Conservation (phyloP, 37 sponge, comb jelly and placozoan genomes). For the Amphimedon queenslandica region DNA sequence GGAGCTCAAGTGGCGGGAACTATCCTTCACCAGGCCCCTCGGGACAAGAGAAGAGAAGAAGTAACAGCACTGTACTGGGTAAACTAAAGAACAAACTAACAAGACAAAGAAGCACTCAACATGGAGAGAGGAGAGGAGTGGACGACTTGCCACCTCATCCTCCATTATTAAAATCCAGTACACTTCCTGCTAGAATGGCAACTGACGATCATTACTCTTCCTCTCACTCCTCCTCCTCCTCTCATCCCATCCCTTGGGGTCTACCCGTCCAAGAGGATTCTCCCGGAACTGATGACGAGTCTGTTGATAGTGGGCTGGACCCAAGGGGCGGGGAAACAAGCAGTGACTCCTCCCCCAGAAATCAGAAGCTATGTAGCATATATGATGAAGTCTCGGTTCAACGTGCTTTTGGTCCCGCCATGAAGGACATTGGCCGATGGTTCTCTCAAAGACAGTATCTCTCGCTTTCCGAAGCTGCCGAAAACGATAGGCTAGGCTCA, state of each 20-base stretch:
- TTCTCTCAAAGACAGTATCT: slow-evolving; percentile 3
- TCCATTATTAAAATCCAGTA: not conserved
- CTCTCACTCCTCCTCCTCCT: not conserved
- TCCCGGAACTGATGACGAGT: slow-evolving; percentile 48
- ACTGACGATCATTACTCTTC: not conserved
- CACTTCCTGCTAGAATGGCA: not conserved
- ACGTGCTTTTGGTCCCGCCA: slow-evolving; percentile 75
- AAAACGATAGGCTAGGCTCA: slow-evolving; percentile 48
- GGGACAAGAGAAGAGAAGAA: not conserved
- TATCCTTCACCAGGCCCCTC: not conserved
- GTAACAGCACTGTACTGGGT: not conserved
- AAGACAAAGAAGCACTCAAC: not conserved
- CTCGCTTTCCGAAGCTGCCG: slow-evolving; percentile 1
- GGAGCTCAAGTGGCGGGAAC: not conserved
- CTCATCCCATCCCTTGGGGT: not conserved
- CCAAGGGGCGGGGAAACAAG: not conserved
- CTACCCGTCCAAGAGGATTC: not conserved
- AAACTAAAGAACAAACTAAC: not conserved
- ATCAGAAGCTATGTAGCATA: not conserved
- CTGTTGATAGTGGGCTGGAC: slow-evolving; percentile 42
- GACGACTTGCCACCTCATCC: not conserved
- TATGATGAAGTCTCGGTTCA: slow-evolving; percentile 60
- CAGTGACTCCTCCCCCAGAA: not conserved
- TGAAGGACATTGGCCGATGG: slow-evolving; percentile 79
- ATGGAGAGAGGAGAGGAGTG: not conserved